These are phyloP conservation scores for Microplitis demolitor DNA, from an alignment of 1,140 invertebrate species.

Conservation along the genomic window DNA sequence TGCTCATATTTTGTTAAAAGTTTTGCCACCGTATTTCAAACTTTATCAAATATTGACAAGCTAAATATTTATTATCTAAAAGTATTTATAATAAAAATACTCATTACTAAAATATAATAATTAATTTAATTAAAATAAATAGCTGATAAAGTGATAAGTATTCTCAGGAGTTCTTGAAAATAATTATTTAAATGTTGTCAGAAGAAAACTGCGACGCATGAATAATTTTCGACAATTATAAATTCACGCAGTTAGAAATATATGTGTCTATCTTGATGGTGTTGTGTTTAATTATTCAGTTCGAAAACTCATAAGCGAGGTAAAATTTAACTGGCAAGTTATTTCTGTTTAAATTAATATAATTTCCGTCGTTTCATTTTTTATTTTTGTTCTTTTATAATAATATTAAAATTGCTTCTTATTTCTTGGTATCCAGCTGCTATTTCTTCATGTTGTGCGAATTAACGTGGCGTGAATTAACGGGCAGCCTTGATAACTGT, in stretches of 20 bases:
- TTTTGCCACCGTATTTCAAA: neutral
- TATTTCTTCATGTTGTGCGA: too few species aligned
- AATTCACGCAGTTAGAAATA: constrained; percentile 3
- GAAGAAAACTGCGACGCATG: constrained; percentile 8
- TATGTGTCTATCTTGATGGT: neutral
- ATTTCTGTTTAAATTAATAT: neutral
- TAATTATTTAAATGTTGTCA: neutral
- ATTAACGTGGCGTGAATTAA: neutral
- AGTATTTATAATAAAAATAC: too few species aligned
- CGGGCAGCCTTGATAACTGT: too few species aligned
- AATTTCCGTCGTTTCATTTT: neutral
- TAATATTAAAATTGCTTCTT: too few species aligned
- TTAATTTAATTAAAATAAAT: too few species aligned
- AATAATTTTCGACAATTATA: constrained; percentile 18
- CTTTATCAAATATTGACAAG: too few species aligned
- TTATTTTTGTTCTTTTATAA: neutral
- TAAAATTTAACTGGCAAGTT: constrained; percentile 17
- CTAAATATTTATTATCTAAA: too few species aligned
- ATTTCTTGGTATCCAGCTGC: too few species aligned
- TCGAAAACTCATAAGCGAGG: constrained; percentile 14
- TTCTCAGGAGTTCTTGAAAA: neutral
- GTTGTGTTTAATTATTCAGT: constrained; percentile 20
- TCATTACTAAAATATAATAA: too few species aligned
- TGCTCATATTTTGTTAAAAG: neutral
- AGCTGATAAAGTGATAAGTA: neutral